phyloP scores from a whole-genome alignment of 2,888 invertebrate species.

The Plusia festucae region DNA sequence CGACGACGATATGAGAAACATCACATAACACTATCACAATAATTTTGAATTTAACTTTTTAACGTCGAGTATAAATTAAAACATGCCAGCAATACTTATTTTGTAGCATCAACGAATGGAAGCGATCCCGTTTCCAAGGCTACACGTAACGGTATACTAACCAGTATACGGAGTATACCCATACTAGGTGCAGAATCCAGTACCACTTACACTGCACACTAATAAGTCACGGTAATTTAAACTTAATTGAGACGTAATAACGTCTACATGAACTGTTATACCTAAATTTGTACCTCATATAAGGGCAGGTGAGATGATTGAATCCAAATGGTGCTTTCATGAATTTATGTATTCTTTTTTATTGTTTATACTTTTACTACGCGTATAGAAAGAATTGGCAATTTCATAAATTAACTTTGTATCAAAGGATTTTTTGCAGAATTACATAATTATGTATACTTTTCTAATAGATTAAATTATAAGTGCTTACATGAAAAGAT shows the following conservation, averaged over 20 bases:
- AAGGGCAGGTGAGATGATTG: conserved; percentile 34
- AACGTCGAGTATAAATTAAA: conserved; percentile 29
- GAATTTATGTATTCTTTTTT: conserved; percentile 18
- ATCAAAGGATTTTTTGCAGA: not conserved
- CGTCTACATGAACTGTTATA: conserved; percentile 28
- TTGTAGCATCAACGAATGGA: conserved; percentile 40
- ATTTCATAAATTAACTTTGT: not conserved
- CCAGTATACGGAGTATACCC: conserved; percentile 64
- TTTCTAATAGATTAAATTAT: conserved; percentile 27
- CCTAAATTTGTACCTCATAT: conserved; percentile 19
- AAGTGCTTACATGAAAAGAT: conserved; percentile 31
- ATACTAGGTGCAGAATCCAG: conserved; percentile 60
- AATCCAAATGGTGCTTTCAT: conserved; percentile 24
- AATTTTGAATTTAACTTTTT: too few species aligned
- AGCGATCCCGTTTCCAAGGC: conserved; percentile 58
- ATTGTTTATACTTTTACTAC: not conserved
- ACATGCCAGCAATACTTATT: conserved; percentile 40
- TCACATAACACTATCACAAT: too few species aligned
- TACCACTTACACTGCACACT: conserved; percentile 42
- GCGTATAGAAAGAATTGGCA: not conserved
- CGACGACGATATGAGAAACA: too few species aligned
- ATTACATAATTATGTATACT: not conserved
- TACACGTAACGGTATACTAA: conserved; percentile 57
- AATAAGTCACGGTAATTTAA: conserved; percentile 53
- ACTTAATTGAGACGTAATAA: conserved; percentile 53